phyloP scores from a whole-genome alignment of 2,113 vertebrate species.

The Ahaetulla prasina region DNA sequence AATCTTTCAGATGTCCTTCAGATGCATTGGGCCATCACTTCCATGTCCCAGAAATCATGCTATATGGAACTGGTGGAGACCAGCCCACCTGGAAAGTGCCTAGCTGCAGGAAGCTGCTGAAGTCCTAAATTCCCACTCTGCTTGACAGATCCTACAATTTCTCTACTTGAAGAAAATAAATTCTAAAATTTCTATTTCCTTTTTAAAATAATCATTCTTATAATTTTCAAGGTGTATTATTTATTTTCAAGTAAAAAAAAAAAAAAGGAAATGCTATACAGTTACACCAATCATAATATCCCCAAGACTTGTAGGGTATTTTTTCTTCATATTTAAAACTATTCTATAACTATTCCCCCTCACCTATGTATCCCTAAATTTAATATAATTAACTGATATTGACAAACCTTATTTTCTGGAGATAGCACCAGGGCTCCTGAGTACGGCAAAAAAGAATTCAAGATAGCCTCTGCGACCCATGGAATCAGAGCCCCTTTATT shows the following conservation, averaged over 20 bases:
- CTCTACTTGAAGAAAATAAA: background rate
- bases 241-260: background rate
- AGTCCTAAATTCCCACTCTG: background rate
- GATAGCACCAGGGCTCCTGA: background rate
- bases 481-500: background rate
- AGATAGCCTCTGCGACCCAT: background rate
- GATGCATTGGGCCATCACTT: background rate
- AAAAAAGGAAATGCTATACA: background rate
- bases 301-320: background rate
- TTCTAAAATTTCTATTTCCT: background rate
- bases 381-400: background rate
- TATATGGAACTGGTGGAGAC: background rate
- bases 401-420: background rate
- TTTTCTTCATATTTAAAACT: background rate
- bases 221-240: background rate
- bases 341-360: background rate
- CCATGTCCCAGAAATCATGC: background rate
- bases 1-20: background rate
- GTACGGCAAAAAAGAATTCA: background rate
- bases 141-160: background rate
- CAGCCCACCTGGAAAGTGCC: background rate
- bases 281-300: background rate
- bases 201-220: background rate
- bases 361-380: background rate
- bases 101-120: background rate